These are phyloP conservation scores for Pristionchus fissidentatus DNA, from an alignment of 2,888 invertebrate species.

Conservation along the genomic window DNA sequence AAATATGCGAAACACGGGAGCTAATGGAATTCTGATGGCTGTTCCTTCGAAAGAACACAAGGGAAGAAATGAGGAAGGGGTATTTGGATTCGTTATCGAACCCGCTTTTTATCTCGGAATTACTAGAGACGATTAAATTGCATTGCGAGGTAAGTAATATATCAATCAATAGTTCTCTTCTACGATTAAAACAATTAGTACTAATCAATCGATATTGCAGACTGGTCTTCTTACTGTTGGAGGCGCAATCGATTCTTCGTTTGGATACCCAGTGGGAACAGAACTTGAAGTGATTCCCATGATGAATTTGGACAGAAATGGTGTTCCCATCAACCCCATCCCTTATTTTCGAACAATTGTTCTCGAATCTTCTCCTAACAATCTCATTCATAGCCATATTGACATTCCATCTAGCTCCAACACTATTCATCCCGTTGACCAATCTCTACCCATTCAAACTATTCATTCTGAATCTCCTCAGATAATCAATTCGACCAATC, in stretches of 20 bases:
- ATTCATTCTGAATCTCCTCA: too few relatives aligned
- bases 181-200: too few relatives aligned
- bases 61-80: background rate
- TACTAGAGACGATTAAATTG: background rate
- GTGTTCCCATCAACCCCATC: background rate
- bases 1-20: background rate
- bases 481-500: too few relatives aligned
- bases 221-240: background rate
- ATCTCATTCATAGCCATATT: too few relatives aligned
- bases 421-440: too few relatives aligned
- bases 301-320: background rate
- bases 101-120: background rate
- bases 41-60: background rate
- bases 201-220: background rate
- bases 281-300: background rate
- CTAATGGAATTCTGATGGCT: background rate
- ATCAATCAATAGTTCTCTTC: background rate
- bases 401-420: too few relatives aligned
- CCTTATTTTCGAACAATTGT: too few relatives aligned
- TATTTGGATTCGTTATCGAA: background rate
- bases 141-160: background rate
- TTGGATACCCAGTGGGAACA: background rate
- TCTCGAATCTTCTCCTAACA: too few relatives aligned
- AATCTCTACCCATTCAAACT: too few relatives aligned
- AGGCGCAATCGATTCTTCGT: constrained; percentile 2